Base-by-base conservation (phyloP, 2,113 vertebrate genomes). In the Nannobrachium achirus region DNA sequence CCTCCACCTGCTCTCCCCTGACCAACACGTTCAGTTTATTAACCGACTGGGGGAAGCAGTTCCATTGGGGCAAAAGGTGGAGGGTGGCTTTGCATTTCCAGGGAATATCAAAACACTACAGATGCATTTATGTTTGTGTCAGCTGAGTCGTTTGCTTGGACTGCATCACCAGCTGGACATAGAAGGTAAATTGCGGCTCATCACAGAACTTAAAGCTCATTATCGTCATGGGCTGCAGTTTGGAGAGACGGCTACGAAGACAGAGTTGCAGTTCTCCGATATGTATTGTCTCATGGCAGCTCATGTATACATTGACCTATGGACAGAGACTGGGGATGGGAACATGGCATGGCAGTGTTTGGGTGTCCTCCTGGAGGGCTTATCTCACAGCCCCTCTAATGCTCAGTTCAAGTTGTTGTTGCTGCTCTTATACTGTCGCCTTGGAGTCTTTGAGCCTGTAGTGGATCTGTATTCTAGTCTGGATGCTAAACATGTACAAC, bases 331-430 rank as follows among this genome's bases (percentile, higher is more conserved):
- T 44, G 94, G 94, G 18, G 95, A 99, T 5, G 94, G 97, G 76
- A 78, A 79, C 0, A 92, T 94, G 56, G 92, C 92, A 62, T 99
- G 96, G 96, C 94, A 92, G 86, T 84, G 93, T 85, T 62, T 99
- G 20, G 92, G 94, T 0, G 75, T 98, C 41, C 80, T 99, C 56
- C 95, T 97, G 85, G 95, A 98, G 78, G 97, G 96, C 10, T 86
- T 99, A 53, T 85, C 92, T 13, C 90, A 94, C 75, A 98, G 97
- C 53, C 89, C 95, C 67, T 97, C 96, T 51, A 99, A 97, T 16
- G 96, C 98, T 69, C 98, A 99, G 88, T 98, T 99, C 90, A 99
- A 99, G 87, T 89, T 99, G 93, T 95, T 99, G 86, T 94, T 98
- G 65, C 94, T 99, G 88, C 95, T 96, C 58, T 93, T 99, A 83